Conservation (phyloP, 2,888 invertebrate species). For the Drosophila tanythrix region DNA sequence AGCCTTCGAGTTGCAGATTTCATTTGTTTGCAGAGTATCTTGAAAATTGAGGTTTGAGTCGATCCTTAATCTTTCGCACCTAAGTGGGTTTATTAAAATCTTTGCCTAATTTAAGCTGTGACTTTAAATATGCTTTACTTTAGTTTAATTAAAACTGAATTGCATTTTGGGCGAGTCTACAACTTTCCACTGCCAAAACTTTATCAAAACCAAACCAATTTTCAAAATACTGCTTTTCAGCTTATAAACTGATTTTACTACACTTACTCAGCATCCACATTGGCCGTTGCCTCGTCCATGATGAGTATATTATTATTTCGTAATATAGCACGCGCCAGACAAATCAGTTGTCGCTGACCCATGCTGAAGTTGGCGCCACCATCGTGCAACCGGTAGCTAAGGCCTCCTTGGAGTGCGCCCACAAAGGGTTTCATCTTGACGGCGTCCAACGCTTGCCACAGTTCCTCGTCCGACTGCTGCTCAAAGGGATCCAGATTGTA, state of each 20-base stretch:
- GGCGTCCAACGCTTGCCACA: slow-evolving; percentile 92
- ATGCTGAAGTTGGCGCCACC: slow-evolving; percentile 94
- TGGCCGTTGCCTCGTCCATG: slow-evolving; percentile 96
- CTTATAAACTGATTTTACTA: not conserved
- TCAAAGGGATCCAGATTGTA: slow-evolving; percentile 94
- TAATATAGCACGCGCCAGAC: slow-evolving; percentile 93
- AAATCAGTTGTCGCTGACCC: slow-evolving; percentile 94
- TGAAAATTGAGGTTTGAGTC: not conserved
- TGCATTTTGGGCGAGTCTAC: not conserved
- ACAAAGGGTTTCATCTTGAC: slow-evolving; percentile 91
- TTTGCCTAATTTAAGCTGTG: not conserved
- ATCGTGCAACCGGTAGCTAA: slow-evolving; percentile 89
- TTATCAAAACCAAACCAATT: not conserved
- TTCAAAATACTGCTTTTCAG: not conserved
- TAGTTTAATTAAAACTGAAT: not conserved
- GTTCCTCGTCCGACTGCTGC: slow-evolving; percentile 88
- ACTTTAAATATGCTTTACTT: no score
- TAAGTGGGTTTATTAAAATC: not conserved
- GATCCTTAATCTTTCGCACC: not conserved
- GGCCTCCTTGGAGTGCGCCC: slow-evolving; percentile 86
- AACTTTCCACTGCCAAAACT: not conserved
- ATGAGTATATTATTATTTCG: slow-evolving; percentile 92
- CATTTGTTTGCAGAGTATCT: not conserved
- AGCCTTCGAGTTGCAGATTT: not conserved
- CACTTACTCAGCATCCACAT: slow-evolving; percentile 92